Percentiles rank a stretch among this genome's conserved stretches.
Conservation (phyloP, 1,140 invertebrate species). For the Lordiphosa stackelbergi region DNA sequence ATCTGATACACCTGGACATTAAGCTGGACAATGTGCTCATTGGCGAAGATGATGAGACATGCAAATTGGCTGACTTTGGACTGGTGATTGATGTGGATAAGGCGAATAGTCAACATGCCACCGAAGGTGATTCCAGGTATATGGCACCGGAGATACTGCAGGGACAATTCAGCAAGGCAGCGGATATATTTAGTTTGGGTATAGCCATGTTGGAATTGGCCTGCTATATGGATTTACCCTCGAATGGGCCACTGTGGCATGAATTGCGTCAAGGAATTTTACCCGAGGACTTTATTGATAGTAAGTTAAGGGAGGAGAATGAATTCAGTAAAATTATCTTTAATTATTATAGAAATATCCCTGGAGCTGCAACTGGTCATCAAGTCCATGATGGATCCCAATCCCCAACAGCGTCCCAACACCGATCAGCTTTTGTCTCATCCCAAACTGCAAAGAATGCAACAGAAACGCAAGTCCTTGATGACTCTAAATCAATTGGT, state of each 20-base stretch:
- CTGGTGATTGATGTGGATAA: conserved; percentile 82
- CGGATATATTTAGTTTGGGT: conserved; percentile 84
- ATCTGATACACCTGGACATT: conserved; percentile 86
- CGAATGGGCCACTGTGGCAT: conserved; percentile 84
- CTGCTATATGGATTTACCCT: conserved; percentile 84
- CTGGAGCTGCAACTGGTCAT: conserved; percentile 80
- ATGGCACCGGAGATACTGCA: conserved; percentile 85
- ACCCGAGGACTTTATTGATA: conserved; percentile 69
- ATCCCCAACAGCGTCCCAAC: conserved; percentile 78
- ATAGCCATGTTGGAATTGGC: conserved; percentile 86
- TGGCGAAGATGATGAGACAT: conserved; percentile 80
- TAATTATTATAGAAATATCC: conserved; percentile 77
- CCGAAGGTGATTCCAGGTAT: conserved; percentile 88
- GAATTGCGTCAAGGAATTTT: conserved; percentile 79
- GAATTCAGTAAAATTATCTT: no score
- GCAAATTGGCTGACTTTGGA: conserved; percentile 87
- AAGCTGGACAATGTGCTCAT: conserved; percentile 88
- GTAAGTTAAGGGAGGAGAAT: conserved; percentile 27
- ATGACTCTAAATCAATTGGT: conserved; percentile 51
- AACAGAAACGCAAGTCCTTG: conserved; percentile 51
- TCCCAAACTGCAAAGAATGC: conserved; percentile 51
- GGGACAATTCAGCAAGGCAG: conserved; percentile 81
- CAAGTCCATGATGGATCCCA: conserved; percentile 80
- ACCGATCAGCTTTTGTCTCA: conserved; percentile 78
- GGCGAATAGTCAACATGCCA: conserved; percentile 72